phyloP scores from a whole-genome alignment of 2,113 vertebrate species.

The Hippocampus guttulatus region DNA sequence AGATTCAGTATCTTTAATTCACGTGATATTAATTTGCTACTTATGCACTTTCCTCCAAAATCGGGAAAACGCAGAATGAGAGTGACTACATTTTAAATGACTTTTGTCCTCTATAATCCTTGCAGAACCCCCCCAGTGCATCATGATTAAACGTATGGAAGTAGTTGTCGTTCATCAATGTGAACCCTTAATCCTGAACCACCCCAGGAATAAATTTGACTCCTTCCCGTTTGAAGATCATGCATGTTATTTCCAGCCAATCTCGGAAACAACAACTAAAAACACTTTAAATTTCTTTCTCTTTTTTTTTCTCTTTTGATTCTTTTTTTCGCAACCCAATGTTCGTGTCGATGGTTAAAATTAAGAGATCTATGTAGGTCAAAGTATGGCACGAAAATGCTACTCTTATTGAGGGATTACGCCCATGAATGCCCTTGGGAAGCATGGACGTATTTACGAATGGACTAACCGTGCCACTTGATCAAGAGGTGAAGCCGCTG shows the following conservation, averaged over 20 bases:
- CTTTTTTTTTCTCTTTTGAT: no score
- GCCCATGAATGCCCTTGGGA: no score
- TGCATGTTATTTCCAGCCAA: not conserved
- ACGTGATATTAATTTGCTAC: not conserved
- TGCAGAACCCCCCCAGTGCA: not conserved
- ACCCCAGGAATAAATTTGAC: not conserved
- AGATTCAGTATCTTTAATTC: not conserved
- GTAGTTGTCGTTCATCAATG: not conserved
- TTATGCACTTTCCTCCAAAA: not conserved
- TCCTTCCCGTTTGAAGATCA: not conserved
- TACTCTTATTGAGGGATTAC: no score
- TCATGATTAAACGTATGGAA: not conserved
- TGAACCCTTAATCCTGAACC: slow-evolving; percentile 4
- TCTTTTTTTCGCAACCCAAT: no score
- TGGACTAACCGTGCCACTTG: no score
- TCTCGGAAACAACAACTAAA: not conserved
- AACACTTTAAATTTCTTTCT: not conserved
- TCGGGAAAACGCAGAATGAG: not conserved
- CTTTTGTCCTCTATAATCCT: not conserved
- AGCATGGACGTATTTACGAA: no score
- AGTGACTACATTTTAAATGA: not conserved
- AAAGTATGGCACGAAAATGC: no score
- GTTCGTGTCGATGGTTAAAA: no score
- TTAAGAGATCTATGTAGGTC: no score
- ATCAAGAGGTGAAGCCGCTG: no score